These are phyloP conservation scores for Hafferia zeledoni DNA, from an alignment of 2,797 vertebrate species.

Conservation along the genomic window DNA sequence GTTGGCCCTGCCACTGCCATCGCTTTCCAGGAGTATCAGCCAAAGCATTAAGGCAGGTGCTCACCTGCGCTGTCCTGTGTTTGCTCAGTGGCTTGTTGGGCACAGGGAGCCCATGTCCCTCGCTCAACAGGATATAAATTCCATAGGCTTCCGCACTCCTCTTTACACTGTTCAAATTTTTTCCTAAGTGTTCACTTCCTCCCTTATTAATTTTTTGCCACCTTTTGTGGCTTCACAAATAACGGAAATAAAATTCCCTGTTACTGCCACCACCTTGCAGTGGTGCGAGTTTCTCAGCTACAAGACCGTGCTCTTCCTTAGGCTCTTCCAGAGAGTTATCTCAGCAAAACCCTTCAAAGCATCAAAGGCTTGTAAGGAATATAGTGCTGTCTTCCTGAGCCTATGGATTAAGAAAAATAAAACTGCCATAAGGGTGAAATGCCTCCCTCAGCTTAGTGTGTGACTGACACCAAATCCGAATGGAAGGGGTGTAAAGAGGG, in stretches of 20 bases:
- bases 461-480: background rate
- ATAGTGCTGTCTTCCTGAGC: background rate
- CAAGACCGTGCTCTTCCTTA: background rate
- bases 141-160: background rate
- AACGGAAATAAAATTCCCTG: background rate
- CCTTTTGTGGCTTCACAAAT: background rate
- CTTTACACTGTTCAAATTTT: background rate
- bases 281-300: background rate
- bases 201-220: background rate
- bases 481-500: background rate
- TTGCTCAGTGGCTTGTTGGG: fast-evolving
- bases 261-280: background rate
- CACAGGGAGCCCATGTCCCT: fast-evolving
- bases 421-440: background rate
- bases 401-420: background rate
- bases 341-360: background rate
- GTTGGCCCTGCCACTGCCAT: background rate
- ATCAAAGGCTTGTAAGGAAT: background rate
- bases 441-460: fast-evolving
- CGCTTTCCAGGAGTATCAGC: background rate
- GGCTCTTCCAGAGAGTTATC: background rate
- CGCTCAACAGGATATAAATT: background rate
- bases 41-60: background rate
- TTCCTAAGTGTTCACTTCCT: fast-evolving
- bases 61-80: background rate